These are phyloP conservation scores for Agonopterix alstromeriana DNA, from an alignment of 2,888 invertebrate genomes.

Conservation along the genomic window DNA sequence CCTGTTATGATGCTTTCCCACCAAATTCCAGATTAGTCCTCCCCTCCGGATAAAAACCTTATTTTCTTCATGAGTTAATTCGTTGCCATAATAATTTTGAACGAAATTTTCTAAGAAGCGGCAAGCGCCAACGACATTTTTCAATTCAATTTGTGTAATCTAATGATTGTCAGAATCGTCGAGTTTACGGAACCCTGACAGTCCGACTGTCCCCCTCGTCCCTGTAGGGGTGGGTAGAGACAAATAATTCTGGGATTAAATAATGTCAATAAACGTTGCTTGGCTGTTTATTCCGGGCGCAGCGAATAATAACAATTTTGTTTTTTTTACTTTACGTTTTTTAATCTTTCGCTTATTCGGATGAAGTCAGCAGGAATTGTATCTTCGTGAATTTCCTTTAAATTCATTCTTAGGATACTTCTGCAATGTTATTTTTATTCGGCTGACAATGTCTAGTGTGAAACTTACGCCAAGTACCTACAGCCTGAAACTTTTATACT, in stretches of 20 bases:
- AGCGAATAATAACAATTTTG: slow-evolving; percentile 9
- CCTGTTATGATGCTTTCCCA: background rate
- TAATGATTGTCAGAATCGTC: slow-evolving; percentile 4
- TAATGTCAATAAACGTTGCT: slow-evolving; percentile 21
- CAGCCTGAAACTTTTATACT: too few relatives aligned
- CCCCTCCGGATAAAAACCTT: slow-evolving; percentile 3
- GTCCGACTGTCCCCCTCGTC: background rate
- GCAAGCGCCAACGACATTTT: slow-evolving; percentile 1
- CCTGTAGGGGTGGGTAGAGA: background rate
- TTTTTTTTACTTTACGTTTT: slow-evolving; percentile 8
- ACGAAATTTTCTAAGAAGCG: background rate
- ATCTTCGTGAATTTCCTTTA: too few relatives aligned
- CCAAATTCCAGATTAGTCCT: background rate
- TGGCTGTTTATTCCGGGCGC: slow-evolving; percentile 9
- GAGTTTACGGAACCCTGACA: slow-evolving; percentile 2
- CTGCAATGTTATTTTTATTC: too few relatives aligned
- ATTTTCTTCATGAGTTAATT: slow-evolving; percentile 6
- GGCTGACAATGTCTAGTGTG: too few relatives aligned
- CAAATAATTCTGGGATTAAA: slow-evolving; percentile 17
- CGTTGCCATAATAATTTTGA: slow-evolving; percentile 1
- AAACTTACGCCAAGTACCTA: too few relatives aligned
- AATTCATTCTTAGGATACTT: too few relatives aligned
- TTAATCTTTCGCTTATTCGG: slow-evolving; percentile 1
- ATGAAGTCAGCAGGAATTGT: background rate
- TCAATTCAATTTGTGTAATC: slow-evolving; percentile 8